Percentiles rank a stretch among this genome's conserved stretches.
Conservation (phyloP, 2,888 invertebrate genomes). For the Ischnus inquisitorius region DNA sequence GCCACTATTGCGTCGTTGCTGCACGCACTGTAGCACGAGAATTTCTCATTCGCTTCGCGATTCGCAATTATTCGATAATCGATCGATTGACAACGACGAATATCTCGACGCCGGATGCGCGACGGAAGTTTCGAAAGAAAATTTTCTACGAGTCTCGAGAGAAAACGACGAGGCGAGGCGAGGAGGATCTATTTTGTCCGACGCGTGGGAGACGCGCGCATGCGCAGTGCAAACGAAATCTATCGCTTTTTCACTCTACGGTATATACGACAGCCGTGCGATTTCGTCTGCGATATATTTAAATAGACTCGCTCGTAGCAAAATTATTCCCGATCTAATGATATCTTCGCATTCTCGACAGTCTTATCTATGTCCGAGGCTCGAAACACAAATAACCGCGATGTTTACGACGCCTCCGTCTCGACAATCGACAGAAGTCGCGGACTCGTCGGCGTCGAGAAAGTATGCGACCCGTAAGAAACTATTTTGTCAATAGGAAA, state of each 20-base stretch:
- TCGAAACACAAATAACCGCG: neutral
- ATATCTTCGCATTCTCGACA: conserved; percentile 4
- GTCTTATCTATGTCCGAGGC: conserved; percentile 3
- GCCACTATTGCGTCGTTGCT: conserved; percentile 66
- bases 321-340: conserved; percentile 7
- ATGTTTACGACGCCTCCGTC: neutral
- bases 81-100: neutral
- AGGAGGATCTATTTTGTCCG: conserved; percentile 14
- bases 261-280: neutral
- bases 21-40: conserved; percentile 23
- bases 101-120: neutral
- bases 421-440: neutral
- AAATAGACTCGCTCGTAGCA: conserved; percentile 8
- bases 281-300: conserved; percentile 42
- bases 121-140: neutral
- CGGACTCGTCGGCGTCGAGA: too few species aligned
- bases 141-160: neutral
- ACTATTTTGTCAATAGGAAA: too few species aligned
- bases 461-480: too few species aligned
- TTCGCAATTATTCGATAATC: neutral
- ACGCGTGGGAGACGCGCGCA: conserved; percentile 44
- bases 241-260: conserved; percentile 55
- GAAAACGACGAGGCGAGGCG: neutral
- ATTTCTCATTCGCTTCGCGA: neutral
- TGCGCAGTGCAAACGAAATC: conserved; percentile 36